phyloP scores from a whole-genome alignment of 2,113 vertebrate genomes.

The Leptobrachium leishanense region DNA sequence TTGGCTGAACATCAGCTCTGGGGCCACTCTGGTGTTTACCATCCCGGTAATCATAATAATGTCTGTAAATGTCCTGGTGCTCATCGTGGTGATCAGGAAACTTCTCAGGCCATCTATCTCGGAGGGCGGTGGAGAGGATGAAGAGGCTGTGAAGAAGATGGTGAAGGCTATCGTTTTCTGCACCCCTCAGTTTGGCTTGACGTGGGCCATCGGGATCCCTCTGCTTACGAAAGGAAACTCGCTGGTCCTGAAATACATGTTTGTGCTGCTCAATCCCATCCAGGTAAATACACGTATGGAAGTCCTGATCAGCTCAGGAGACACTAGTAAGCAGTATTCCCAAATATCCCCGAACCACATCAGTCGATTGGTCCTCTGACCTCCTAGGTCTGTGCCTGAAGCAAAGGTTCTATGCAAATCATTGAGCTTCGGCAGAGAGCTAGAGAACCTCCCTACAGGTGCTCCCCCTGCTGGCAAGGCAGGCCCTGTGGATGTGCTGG shows the following conservation, averaged over 20 bases:
- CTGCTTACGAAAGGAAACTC: not conserved
- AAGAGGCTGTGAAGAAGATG: constrained; percentile 15
- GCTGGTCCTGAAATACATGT: constrained; percentile 10
- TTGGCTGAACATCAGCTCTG: constrained; percentile 7
- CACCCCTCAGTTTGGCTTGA: constrained; percentile 27
- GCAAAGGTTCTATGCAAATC: too few relatives aligned
- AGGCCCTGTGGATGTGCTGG: too few relatives aligned
- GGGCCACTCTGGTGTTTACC: constrained; percentile 7
- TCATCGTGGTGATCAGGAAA: constrained; percentile 13
- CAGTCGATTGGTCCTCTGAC: too few relatives aligned
- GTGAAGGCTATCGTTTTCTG: constrained; percentile 20
- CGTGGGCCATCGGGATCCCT: constrained; percentile 29
- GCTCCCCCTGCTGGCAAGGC: too few relatives aligned
- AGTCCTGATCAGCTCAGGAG: not conserved
- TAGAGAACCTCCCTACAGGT: too few relatives aligned
- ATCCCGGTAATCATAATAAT: constrained; percentile 21
- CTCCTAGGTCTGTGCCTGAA: too few relatives aligned
- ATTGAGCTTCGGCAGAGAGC: too few relatives aligned
- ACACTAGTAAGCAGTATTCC: too few relatives aligned
- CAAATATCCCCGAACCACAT: too few relatives aligned
- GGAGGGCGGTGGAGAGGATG: not conserved
- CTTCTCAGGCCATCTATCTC: constrained; percentile 19
- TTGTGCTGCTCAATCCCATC: constrained; percentile 5
- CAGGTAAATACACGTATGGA: not conserved
- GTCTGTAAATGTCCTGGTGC: constrained; percentile 17